phyloP scores from a whole-genome alignment of 1,140 invertebrate genomes.

The Brachionus sp. region DNA sequence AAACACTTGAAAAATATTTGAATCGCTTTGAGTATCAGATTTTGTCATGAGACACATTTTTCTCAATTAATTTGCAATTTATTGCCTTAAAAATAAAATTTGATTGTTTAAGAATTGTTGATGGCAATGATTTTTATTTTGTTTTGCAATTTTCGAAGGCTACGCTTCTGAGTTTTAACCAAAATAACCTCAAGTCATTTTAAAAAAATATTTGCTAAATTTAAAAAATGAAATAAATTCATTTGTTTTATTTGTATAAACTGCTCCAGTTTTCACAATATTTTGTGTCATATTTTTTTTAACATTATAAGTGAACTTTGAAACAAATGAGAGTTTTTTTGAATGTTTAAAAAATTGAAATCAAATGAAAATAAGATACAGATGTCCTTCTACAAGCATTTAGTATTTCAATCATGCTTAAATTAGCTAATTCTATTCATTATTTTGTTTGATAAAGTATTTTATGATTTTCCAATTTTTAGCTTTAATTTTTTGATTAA shows the following conservation, averaged over 20 bases:
- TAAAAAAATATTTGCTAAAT: neutral
- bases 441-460: neutral
- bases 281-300: neutral
- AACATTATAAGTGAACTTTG: neutral
- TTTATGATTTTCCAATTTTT: too few species aligned
- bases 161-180: neutral
- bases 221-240: neutral
- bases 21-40: neutral
- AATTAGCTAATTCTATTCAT: neutral
- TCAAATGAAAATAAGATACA: neutral
- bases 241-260: neutral
- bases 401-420: neutral
- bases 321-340: too few species aligned
- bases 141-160: neutral
- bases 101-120: neutral
- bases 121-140: neutral
- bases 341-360: neutral
- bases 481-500: neutral
- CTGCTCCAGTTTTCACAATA: neutral
- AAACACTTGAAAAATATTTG: neutral
- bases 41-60: neutral
- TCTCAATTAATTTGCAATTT: neutral
- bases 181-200: neutral
- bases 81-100: neutral
- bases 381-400: too few species aligned